A percentile compares a stretch with the other conserved stretches of the same genome.
Conservation (phyloP, 1,140 invertebrate species). For the Cepaea nemoralis region DNA sequence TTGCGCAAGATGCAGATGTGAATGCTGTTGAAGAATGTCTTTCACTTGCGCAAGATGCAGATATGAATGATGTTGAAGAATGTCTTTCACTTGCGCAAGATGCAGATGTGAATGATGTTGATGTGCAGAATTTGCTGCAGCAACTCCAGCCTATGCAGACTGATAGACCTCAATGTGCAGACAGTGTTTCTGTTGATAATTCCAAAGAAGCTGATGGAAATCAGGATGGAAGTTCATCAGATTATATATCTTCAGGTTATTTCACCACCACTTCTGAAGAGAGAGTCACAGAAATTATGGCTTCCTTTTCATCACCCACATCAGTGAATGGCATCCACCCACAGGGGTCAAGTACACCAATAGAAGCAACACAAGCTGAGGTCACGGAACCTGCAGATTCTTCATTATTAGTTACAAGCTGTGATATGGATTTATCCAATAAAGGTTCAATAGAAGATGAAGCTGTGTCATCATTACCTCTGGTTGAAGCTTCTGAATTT, state of each 20-base stretch:
- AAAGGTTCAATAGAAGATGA: neutral
- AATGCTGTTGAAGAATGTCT: no score
- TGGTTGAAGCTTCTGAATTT: neutral
- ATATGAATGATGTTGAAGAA: no score
- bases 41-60: no score
- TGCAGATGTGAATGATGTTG: neutral
- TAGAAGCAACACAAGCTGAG: neutral
- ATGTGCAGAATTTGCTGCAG: neutral
- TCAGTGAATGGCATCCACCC: neutral
- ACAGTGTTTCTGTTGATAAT: neutral
- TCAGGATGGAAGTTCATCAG: neutral
- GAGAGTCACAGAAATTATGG: neutral
- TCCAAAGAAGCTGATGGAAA: neutral
- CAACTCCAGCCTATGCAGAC: neutral
- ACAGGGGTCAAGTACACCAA: neutral
- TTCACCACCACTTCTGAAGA: constrained; percentile 4
- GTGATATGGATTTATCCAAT: neutral
- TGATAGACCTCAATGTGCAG: neutral
- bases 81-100: neutral
- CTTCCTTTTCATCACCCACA: neutral
- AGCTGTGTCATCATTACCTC: neutral
- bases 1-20: no score
- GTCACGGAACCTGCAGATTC: neutral
- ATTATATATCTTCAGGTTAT: neutral
- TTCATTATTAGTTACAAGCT: neutral